Evolutionary conservation across 2,888 invertebrate genomes (phyloP).

Genomic region (Palloptera scutellata): DNA sequence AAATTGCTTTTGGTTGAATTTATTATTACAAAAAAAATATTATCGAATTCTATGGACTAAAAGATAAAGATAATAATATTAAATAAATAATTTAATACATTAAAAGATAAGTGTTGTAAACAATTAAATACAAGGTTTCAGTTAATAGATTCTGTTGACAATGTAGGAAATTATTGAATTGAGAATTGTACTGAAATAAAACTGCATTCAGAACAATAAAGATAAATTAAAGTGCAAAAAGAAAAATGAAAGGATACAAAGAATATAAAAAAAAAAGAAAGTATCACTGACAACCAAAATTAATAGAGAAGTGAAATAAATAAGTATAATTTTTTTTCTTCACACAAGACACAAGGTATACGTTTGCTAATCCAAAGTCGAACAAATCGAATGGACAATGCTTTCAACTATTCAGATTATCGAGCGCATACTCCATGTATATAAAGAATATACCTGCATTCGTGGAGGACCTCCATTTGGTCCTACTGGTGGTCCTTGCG

Average conservation of each 20-base stretch:
- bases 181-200: too few species aligned
- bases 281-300: too few species aligned
- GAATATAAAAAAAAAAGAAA: constrained; percentile 10
- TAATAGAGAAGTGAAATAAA: too few species aligned
- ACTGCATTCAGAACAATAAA: constrained; percentile 62
- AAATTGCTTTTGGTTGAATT: too few species aligned
- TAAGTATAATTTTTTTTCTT: too few species aligned
- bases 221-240: constrained; percentile 42
- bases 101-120: neutral
- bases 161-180: too few species aligned
- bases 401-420: neutral
- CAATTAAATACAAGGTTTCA: neutral
- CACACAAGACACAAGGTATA: too few species aligned
- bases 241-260: constrained; percentile 23
- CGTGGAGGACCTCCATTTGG: constrained; percentile 71
- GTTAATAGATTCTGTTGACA: neutral
- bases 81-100: neutral
- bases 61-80: neutral
- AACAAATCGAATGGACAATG: too few species aligned
- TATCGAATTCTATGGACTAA: neutral
- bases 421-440: constrained; percentile 25
- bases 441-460: constrained; percentile 66
- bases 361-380: too few species aligned
- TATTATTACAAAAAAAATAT: neutral
- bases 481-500: constrained; percentile 68